phyloP scores from a whole-genome alignment of 2,888 invertebrate genomes.

The Diplolepis rosae region DNA sequence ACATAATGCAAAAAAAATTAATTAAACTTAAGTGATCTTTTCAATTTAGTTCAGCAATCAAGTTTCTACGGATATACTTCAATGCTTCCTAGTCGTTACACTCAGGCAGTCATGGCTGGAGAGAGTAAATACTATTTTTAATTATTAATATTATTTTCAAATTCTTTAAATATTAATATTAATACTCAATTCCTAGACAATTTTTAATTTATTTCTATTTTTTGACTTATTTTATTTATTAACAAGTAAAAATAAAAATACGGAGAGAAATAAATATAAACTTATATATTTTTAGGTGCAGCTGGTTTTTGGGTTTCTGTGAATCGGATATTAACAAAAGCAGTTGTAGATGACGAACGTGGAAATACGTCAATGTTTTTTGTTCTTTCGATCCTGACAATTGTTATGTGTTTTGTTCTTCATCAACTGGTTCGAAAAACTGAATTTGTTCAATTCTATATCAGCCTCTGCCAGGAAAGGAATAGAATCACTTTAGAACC shows the following conservation, averaged over 20 bases:
- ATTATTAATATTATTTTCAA: neutral
- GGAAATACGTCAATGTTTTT: conserved; percentile 92
- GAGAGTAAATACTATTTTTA: conserved; percentile 81
- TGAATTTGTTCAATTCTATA: conserved; percentile 88
- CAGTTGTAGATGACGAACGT: conserved; percentile 83
- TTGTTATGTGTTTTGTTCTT: conserved; percentile 84
- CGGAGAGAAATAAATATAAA: too few relatives aligned
- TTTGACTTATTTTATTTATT: too few relatives aligned
- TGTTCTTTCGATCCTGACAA: conserved; percentile 84
- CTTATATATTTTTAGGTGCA: conserved; percentile 81
- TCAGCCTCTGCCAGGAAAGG: conserved; percentile 83
- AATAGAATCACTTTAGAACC: conserved; percentile 89
- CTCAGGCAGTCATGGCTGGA: conserved; percentile 96
- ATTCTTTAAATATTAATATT: too few relatives aligned
- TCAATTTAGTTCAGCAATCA: conserved; percentile 85
- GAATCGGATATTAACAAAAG: conserved; percentile 89
- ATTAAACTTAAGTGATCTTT: neutral
- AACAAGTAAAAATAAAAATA: too few relatives aligned
- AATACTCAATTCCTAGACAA: too few relatives aligned
- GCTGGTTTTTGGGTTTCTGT: conserved; percentile 91
- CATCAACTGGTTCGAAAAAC: conserved; percentile 86
- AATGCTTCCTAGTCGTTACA: conserved; percentile 91
- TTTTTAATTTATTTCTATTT: conserved; percentile 4
- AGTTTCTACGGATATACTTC: conserved; percentile 96
- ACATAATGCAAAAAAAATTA: neutral